Conservation (phyloP, 2,113 vertebrate species). For the Jacana jacana region DNA sequence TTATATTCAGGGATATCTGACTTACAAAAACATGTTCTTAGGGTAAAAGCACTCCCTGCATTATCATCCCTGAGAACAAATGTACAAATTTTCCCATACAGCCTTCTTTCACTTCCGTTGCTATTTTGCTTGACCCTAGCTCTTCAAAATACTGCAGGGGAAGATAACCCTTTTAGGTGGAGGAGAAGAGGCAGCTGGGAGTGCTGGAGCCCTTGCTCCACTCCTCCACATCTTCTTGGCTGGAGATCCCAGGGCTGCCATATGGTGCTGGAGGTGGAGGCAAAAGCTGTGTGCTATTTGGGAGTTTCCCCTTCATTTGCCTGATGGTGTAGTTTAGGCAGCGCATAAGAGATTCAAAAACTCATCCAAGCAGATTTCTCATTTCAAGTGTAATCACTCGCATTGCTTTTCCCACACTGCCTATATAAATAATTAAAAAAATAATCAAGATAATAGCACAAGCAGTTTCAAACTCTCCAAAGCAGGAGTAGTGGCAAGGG, state of each 20-base stretch:
- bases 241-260: background rate
- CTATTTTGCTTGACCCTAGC: background rate
- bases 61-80: background rate
- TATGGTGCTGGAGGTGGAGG: background rate
- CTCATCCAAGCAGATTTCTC: background rate
- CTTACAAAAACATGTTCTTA: background rate
- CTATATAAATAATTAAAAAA: constrained; percentile 7
- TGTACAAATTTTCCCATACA: background rate
- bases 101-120: background rate
- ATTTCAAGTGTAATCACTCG: background rate
- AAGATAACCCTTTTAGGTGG: background rate
- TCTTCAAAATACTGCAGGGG: background rate
- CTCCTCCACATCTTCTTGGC: background rate
- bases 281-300: background rate
- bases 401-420: constrained; percentile 26
- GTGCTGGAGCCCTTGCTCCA: background rate
- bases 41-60: background rate
- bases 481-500: background rate
- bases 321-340: background rate
- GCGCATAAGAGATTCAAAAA: background rate
- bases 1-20: background rate
- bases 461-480: constrained; percentile 10
- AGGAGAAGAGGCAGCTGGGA: background rate
- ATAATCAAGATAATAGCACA: background rate
- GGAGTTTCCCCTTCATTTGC: background rate